Evolutionary conservation across 2,113 vertebrate species (phyloP).

Genomic region (Todiramphus chloris): DNA sequence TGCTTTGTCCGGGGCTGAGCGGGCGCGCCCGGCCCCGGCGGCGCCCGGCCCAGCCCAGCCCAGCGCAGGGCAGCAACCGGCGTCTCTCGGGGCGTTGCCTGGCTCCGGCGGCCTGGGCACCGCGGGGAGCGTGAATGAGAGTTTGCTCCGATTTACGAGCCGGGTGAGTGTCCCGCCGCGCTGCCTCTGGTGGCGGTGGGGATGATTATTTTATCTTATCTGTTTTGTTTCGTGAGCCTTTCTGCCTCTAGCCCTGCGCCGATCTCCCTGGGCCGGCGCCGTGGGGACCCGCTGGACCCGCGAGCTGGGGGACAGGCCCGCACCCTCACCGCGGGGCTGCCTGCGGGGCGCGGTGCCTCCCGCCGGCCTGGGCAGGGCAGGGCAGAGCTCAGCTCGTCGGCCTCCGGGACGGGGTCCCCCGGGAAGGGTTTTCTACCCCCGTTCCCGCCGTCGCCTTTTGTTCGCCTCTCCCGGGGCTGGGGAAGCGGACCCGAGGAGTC

Average conservation of each 20-base stretch:
- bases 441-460: background rate
- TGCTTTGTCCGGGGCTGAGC: background rate
- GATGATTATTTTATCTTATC: background rate
- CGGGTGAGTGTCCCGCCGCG: conserved; percentile 18
- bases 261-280: background rate
- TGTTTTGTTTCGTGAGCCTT: background rate
- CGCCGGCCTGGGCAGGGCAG: background rate
- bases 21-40: background rate
- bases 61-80: background rate
- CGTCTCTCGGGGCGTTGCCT: conserved; percentile 13
- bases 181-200: background rate
- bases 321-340: background rate
- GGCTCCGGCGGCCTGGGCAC: background rate
- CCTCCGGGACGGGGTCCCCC: background rate
- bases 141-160: conserved; percentile 59
- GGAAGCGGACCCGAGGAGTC: background rate
- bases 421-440: background rate
- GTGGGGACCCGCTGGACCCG: background rate
- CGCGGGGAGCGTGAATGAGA: conserved; percentile 52
- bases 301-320: background rate
- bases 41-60: background rate
- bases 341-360: background rate
- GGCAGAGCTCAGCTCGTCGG: too few relatives aligned
- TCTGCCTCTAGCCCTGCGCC: fast-evolving
- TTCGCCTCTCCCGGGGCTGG: background rate